phyloP scores from a whole-genome alignment of 1,140 invertebrate species.

The Drosophila lowei region DNA sequence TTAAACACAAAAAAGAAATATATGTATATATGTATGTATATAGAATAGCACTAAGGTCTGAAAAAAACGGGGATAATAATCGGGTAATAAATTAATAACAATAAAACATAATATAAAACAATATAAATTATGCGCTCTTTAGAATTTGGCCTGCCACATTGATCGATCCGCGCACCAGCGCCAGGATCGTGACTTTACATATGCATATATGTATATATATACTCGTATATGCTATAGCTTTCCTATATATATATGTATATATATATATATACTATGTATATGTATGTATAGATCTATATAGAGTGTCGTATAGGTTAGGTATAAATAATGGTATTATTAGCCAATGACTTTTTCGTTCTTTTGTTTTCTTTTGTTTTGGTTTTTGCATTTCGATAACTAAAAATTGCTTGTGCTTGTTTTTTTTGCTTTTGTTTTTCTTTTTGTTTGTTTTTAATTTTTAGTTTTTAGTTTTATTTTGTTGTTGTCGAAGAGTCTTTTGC shows the following conservation, averaged over 20 bases:
- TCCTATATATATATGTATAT: slow-evolving; percentile 10
- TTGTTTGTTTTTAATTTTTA: slow-evolving; percentile 2
- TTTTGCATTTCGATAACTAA: slow-evolving; percentile 57
- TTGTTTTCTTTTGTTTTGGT: slow-evolving; percentile 32
- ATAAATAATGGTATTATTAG: slow-evolving; percentile 56
- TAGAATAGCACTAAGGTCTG: slow-evolving; percentile 31
- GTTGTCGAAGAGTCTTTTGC: slow-evolving; percentile 46
- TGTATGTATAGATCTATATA: slow-evolving; percentile 26
- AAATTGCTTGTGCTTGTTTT: slow-evolving; percentile 49
- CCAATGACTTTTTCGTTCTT: slow-evolving; percentile 63
- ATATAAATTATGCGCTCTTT: slow-evolving; percentile 71
- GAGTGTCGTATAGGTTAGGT: slow-evolving; percentile 31
- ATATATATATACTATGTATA: slow-evolving; percentile 14
- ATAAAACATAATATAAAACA: slow-evolving; percentile 67
- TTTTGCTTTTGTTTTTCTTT: slow-evolving; percentile 9
- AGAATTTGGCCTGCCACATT: slow-evolving; percentile 73
- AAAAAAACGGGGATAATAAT: slow-evolving; percentile 31
- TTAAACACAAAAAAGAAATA: slow-evolving; percentile 64
- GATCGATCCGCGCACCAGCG: slow-evolving; percentile 66
- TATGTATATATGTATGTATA: slow-evolving; percentile 26
- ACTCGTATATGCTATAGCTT: not conserved
- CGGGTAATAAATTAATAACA: slow-evolving; percentile 75
- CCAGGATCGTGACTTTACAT: slow-evolving; percentile 49
- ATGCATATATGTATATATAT: slow-evolving; percentile 41
- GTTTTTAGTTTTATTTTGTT: slow-evolving; percentile 1